These are phyloP conservation scores for Perizoma flavofasciatum DNA, from an alignment of 2,888 invertebrate genomes.

Conservation along the genomic window DNA sequence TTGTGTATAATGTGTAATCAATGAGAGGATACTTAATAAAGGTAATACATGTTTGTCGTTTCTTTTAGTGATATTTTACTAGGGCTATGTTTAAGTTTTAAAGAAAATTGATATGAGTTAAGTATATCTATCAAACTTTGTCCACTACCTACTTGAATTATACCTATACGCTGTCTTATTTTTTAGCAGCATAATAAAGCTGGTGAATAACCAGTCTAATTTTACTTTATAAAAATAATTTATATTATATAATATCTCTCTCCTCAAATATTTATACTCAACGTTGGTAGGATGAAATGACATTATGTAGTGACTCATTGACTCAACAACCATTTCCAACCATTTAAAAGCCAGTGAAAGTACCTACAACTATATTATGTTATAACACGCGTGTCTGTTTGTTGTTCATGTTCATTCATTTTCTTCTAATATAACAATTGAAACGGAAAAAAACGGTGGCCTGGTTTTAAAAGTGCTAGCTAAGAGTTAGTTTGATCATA, in stretches of 20 bases:
- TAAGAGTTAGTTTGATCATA: too few relatives aligned
- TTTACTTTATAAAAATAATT: conserved; percentile 23
- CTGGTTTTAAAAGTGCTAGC: too few relatives aligned
- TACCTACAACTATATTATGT: neutral
- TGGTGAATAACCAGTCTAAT: conserved; percentile 1
- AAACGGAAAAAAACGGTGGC: too few relatives aligned
- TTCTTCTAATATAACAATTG: too few relatives aligned
- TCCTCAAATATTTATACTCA: conserved; percentile 35
- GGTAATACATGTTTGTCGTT: conserved; percentile 63
- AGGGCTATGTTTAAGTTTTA: neutral
- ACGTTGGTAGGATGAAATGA: conserved; percentile 34
- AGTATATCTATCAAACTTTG: neutral
- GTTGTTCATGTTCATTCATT: neutral
- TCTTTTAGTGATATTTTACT: conserved; percentile 49
- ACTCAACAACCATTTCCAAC: conserved; percentile 31
- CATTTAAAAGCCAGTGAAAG: conserved; percentile 28
- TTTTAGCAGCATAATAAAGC: too few relatives aligned
- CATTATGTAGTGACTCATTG: conserved; percentile 37
- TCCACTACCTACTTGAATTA: too few relatives aligned
- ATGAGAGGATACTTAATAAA: conserved; percentile 67
- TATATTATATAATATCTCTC: conserved; percentile 26
- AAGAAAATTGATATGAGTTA: neutral
- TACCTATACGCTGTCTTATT: too few relatives aligned
- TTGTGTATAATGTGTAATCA: conserved; percentile 48
- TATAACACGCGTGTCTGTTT: conserved; percentile 8